phyloP scores from a whole-genome alignment of 2,113 vertebrate species.

The Astur gentilis region DNA sequence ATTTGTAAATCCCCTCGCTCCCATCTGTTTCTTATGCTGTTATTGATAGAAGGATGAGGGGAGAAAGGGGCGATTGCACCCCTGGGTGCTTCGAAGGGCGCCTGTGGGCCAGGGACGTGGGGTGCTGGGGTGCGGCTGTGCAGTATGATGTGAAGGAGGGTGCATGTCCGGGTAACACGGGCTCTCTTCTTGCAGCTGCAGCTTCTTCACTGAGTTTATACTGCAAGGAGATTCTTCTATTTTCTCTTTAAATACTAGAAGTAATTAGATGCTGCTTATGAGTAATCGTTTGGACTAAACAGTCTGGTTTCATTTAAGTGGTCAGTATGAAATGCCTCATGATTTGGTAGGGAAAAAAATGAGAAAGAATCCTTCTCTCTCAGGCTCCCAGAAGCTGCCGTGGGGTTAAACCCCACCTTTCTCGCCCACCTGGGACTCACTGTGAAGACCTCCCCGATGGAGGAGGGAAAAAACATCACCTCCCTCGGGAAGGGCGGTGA shows the following conservation, averaged over 20 bases:
- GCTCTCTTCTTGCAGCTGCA: background rate
- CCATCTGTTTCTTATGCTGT: background rate
- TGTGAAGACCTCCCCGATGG: background rate
- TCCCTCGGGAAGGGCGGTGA: background rate
- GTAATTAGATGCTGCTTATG: conserved; percentile 35
- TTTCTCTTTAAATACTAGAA: conserved; percentile 40
- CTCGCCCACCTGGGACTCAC: background rate
- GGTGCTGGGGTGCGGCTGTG: background rate
- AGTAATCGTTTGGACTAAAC: conserved; percentile 22
- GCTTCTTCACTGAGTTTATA: background rate
- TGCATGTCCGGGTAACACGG: background rate
- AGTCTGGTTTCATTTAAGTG: conserved; percentile 46
- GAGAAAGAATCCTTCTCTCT: background rate
- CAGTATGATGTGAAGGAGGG: background rate
- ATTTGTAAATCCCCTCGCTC: background rate
- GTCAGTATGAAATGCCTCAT: background rate
- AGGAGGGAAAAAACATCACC: background rate
- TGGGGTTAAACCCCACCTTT: background rate
- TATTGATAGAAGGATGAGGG: background rate
- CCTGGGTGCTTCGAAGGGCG: background rate
- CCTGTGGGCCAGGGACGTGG: rapidly evolving
- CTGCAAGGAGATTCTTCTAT: background rate
- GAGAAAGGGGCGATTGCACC: background rate
- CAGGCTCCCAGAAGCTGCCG: background rate
- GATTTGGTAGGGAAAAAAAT: background rate